Evolutionary conservation across 2,888 invertebrate species (phyloP), one percentile per base, ranked within the genome.

Genomic region (Aleiodes alternator): DNA sequence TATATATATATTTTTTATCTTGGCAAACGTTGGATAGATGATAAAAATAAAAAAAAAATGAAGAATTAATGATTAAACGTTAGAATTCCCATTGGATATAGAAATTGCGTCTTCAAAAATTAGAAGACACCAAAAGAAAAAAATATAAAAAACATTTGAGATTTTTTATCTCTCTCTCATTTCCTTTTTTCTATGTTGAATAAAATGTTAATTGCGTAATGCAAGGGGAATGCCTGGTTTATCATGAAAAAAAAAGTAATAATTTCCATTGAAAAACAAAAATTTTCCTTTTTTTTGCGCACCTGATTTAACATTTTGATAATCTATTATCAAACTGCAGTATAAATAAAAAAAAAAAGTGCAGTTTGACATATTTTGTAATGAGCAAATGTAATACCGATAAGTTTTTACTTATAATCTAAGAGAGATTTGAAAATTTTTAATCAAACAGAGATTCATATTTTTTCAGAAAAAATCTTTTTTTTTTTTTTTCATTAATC

Each of bases 41-140:
- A 64, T 68, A 72, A 69, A 75, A 74, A 53, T n/a, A n/a, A 59
- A 73, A 23, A 23, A 23, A 23, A 73, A 64, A 77, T 57, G 14
- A 72, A 31, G 61, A 38, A 59, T 55, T 34, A 34, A 57, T 43
- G 43, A 43, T 43, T 43, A 43, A 43, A 43, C 43, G 43, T 11
- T 43, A 9, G 43, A 43, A 43, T 43, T 43, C 9, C 7, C 43
- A 7, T 43, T 43, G 43, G 43, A 43, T 11, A 0, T 8, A 43
- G 43, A 43, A 43, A 43, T 43, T 43, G 43, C 43, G 43, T 43
- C 7, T 8, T 43, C 4, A 43, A 43, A 43, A 43, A 43, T 7
- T 9, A 0, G 11, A 43, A 43, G 43, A 3, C 9, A 9, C 7
- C 2, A 11, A 43, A 8, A 9, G 9, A 11, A 43, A 43, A 43